These are phyloP conservation scores for Neuroterus valhalla DNA, from an alignment of 1,140 invertebrate species.

Conservation along the genomic window DNA sequence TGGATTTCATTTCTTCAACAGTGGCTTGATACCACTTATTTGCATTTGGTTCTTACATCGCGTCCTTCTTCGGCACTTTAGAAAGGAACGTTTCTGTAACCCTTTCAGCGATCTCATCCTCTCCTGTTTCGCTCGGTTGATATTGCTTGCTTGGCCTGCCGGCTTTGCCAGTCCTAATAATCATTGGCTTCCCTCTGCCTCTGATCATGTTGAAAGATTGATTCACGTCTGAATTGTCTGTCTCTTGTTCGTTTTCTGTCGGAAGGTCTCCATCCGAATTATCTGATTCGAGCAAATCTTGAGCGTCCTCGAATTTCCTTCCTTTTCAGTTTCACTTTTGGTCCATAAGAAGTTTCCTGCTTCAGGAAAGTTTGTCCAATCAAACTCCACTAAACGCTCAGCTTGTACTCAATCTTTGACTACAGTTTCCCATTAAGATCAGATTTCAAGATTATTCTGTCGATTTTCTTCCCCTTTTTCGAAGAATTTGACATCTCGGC, in stretches of 20 bases:
- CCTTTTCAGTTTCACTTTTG: too few species aligned
- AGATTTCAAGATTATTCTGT: background rate
- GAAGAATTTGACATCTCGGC: background rate
- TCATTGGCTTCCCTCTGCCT: too few species aligned
- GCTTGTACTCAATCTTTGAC: background rate
- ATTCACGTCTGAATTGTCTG: too few species aligned
- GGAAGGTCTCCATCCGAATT: too few species aligned
- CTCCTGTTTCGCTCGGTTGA: background rate
- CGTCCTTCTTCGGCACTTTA: background rate
- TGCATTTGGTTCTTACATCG: slow-evolving; percentile 19
- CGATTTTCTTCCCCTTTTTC: background rate
- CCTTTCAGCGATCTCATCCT: background rate
- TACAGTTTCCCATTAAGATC: background rate
- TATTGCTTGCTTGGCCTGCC: background rate
- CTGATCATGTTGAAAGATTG: too few species aligned
- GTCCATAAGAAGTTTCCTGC: too few species aligned
- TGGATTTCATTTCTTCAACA: slow-evolving; percentile 20
- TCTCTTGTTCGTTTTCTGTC: too few species aligned
- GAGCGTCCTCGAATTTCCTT: too few species aligned
- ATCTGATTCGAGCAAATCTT: too few species aligned
- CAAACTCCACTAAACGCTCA: too few species aligned
- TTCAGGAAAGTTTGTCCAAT: too few species aligned
- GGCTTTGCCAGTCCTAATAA: too few species aligned
- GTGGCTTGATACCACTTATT: slow-evolving; percentile 27
- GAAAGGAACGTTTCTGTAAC: background rate